Base-by-base conservation (phyloP, 2,113 vertebrate genomes). In the Choloepus hoffmanni region DNA sequence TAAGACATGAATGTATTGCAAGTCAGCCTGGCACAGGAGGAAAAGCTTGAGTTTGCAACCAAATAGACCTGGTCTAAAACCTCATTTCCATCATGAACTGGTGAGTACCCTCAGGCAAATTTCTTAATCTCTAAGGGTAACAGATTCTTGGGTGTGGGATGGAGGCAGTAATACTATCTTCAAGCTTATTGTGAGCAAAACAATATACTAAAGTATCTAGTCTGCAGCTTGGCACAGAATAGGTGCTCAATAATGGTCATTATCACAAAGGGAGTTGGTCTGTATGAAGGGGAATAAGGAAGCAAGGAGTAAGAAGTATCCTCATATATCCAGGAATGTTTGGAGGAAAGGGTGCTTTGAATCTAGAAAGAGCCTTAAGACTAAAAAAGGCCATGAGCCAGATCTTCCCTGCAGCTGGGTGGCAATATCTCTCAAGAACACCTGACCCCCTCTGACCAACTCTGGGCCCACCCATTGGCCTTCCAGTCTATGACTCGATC, bases 41-140 rank as follows among this genome's bases (percentile, higher is more conserved):
- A 65, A 65, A 92, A 88, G 30, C 40, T 90, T 72, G 55, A 84
- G 26, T 83, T 84, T n/a, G n/a, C 26, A 89, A 74, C 26, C 45
- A 72, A 90, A 70, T 12, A 68, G 28, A 55, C 15, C 62, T 26
- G 1, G 30, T 63, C 50, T 43, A 62, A 26, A 91, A 94, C 70
- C 33, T 15, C 23, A 50, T 33, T 95, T 94, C 18, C 50, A 79
- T 79, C 23, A 19, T 50, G 18, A 58, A 21, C 83, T 43, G 45
- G 62, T 40, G 73, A 93, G 40, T 89, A 68, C 50, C 62, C 33
- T 43, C 5, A 7, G 60, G 15, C 63, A 92, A 92, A 40, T 70
- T 77, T 76, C 45, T 92, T 76, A 50, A 63, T 13, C 7, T 82
- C 30, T 67, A 90, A 88, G 53, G 28, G 4, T 73, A 81, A 89